These are phyloP conservation scores for Craseonycteris thonglongyai DNA, from an alignment of 2,113 vertebrate species.

Conservation along the genomic window DNA sequence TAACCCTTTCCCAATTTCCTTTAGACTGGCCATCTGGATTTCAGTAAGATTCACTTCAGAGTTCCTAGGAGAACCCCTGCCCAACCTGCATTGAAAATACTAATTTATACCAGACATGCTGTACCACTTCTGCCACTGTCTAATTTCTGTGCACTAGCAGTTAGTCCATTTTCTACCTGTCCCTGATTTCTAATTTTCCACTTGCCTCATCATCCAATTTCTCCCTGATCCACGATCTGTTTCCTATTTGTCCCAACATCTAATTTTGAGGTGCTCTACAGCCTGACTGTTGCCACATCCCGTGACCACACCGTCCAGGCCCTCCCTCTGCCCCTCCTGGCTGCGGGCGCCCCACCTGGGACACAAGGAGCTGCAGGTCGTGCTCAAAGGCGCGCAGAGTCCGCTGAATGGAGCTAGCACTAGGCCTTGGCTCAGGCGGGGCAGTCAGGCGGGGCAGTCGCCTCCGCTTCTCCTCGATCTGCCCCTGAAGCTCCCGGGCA, in stretches of 20 bases:
- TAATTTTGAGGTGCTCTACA: neutral
- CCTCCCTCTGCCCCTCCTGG: neutral
- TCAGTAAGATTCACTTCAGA: neutral
- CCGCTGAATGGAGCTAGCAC: constrained; percentile 88
- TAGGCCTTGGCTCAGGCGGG: constrained; percentile 77
- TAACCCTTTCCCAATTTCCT: neutral
- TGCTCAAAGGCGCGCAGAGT: constrained; percentile 91
- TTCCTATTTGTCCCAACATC: neutral
- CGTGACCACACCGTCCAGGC: rapidly evolving
- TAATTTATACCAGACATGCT: neutral
- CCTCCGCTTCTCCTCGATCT: constrained; percentile 92
- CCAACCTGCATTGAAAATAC: neutral
- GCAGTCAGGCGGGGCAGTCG: constrained; percentile 86
- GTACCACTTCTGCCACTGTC: neutral
- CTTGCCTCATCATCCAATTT: neutral
- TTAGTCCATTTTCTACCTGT: neutral
- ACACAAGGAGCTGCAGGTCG: constrained; percentile 92
- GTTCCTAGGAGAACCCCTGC: neutral
- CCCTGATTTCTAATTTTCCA: no score
- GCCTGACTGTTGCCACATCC: neutral
- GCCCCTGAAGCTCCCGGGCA: constrained; percentile 88
- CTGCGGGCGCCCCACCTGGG: constrained; percentile 79
- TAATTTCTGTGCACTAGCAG: neutral
- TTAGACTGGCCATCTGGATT: neutral
- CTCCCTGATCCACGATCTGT: neutral